These are phyloP conservation scores for Polypterus bichir DNA, from an alignment of 2,113 vertebrate species.

Conservation along the genomic window DNA sequence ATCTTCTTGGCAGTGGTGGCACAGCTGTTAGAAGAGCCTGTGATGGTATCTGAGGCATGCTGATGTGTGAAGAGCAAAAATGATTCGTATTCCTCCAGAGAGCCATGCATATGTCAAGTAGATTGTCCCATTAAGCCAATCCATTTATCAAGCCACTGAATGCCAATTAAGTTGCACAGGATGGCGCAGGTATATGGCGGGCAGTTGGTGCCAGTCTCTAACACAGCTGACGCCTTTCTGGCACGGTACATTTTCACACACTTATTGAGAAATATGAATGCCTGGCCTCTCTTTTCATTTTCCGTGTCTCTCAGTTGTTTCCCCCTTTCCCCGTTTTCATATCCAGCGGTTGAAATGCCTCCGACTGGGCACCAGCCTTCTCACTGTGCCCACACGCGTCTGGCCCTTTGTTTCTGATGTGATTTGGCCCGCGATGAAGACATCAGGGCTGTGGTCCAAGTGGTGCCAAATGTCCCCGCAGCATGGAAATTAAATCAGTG, in stretches of 20 bases:
- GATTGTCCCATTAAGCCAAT: slow-evolving; percentile 87
- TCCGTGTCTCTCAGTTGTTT: too few relatives aligned
- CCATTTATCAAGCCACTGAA: slow-evolving; percentile 84
- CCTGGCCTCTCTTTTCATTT: too few relatives aligned
- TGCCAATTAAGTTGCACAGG: slow-evolving; percentile 85
- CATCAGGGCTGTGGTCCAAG: slow-evolving; percentile 54
- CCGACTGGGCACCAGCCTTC: too few relatives aligned
- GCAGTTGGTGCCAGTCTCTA: slow-evolving; percentile 63
- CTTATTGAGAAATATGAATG: slow-evolving; percentile 1
- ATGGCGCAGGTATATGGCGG: slow-evolving; percentile 78
- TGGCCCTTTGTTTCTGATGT: slow-evolving; percentile 24
- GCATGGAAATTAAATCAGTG: slow-evolving; percentile 73
- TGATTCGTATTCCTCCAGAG: slow-evolving; percentile 75
- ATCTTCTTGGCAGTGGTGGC: slow-evolving; percentile 42
- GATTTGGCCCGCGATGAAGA: slow-evolving; percentile 66
- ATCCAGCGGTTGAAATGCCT: too few relatives aligned
- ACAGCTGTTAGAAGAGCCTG: slow-evolving; percentile 57
- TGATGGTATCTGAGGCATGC: slow-evolving; percentile 72
- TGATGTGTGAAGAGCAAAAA: slow-evolving; percentile 71
- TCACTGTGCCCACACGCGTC: too few relatives aligned
- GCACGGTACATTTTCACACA: slow-evolving; percentile 41
- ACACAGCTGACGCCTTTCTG: slow-evolving; percentile 72
- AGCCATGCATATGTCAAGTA: slow-evolving; percentile 82
- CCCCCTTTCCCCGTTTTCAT: too few relatives aligned
- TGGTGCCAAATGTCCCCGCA: slow-evolving; percentile 64